These are phyloP conservation scores for Drosophila stalkeri DNA, from an alignment of 2,888 invertebrate species.

Conservation along the genomic window DNA sequence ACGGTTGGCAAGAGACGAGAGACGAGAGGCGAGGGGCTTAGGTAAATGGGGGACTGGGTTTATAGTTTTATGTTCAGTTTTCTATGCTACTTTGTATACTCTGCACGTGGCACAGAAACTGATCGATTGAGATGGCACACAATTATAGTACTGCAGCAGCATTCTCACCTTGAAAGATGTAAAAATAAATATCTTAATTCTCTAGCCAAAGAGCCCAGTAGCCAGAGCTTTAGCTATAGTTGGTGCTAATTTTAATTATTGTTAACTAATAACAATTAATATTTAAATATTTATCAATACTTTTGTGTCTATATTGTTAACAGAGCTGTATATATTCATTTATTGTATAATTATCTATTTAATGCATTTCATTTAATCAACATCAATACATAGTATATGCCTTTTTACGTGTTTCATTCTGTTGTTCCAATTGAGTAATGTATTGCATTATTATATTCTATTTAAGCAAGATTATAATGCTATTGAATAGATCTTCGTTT, in stretches of 20 bases:
- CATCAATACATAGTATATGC: neutral
- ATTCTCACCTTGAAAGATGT: neutral
- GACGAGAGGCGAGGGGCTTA: neutral
- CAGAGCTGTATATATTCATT: neutral
- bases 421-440: neutral
- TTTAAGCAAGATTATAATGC: neutral
- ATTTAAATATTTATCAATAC: neutral
- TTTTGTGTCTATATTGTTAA: too few species aligned
- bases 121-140: neutral
- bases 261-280: too few species aligned
- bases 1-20: neutral
- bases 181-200: neutral
- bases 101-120: conserved; percentile 1
- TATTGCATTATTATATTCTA: neutral
- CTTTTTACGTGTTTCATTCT: neutral
- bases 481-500: too few species aligned
- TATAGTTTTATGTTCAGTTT: conserved; percentile 30
- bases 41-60: conserved; percentile 29
- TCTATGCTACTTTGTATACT: conserved; percentile 14
- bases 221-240: too few species aligned
- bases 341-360: neutral
- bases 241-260: too few species aligned
- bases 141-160: neutral
- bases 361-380: neutral
- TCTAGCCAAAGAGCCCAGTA: too few species aligned